A percentile compares a stretch with the other conserved stretches of the same genome.
These are phyloP conservation scores for Asarcornis scutulata DNA, from an alignment of 2,113 vertebrate species.

Conservation along the genomic window DNA sequence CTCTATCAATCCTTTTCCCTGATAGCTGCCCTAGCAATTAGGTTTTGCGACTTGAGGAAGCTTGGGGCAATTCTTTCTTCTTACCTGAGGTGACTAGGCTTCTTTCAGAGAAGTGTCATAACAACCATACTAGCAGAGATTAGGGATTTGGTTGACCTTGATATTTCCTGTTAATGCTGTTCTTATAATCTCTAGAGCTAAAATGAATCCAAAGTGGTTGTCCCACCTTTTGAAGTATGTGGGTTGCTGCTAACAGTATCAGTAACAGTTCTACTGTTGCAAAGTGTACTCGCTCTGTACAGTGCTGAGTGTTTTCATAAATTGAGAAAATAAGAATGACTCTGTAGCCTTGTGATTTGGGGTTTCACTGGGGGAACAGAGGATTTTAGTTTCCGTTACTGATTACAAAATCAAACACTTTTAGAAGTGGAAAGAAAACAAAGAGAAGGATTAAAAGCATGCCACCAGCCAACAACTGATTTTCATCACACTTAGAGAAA, in stretches of 20 bases:
- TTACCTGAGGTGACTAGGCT: background rate
- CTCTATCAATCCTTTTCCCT: background rate
- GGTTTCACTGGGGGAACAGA: background rate
- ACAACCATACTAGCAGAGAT: background rate
- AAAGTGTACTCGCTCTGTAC: background rate
- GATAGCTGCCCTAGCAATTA: background rate
- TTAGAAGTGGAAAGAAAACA: background rate
- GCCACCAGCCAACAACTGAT: background rate
- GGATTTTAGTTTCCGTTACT: background rate
- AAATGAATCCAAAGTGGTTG: background rate
- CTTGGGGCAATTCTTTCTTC: background rate
- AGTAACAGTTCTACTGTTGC: background rate
- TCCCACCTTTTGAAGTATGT: background rate
- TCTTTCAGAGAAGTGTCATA: background rate
- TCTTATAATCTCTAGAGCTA: background rate
- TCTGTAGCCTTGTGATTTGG: background rate
- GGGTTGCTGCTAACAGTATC: background rate
- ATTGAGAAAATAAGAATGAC: background rate
- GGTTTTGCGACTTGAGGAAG: background rate
- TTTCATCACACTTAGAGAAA: background rate
- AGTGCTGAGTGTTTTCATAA: background rate
- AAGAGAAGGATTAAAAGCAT: background rate
- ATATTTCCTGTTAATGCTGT: background rate
- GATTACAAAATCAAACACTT: background rate
- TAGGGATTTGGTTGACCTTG: background rate